Conservation (phyloP, 2,113 vertebrate genomes). For the Pollimyrus isidori region DNA sequence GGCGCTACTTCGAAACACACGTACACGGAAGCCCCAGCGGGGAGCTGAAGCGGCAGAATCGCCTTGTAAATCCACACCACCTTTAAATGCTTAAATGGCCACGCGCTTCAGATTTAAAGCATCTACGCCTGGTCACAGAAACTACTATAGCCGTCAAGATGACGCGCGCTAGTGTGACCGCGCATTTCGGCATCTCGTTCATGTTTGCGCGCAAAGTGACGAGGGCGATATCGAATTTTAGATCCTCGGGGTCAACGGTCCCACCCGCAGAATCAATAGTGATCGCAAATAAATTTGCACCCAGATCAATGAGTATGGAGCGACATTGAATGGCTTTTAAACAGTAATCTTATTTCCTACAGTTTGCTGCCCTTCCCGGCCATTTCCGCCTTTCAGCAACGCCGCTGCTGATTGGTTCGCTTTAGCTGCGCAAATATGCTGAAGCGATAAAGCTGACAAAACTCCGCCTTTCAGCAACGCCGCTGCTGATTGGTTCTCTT, state of each 20-base stretch:
- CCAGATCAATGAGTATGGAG: not conserved
- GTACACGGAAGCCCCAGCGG: not conserved
- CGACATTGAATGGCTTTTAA: not conserved
- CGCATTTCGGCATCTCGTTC: not conserved
- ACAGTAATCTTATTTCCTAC: not conserved
- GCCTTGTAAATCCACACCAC: not conserved
- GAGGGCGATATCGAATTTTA: not conserved
- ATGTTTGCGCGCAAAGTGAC: not conserved
- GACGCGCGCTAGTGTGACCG: not conserved
- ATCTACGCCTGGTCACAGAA: not conserved
- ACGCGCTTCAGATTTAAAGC: not conserved
- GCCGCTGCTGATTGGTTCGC: not conserved
- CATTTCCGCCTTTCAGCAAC: not conserved
- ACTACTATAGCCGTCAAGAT: not conserved
- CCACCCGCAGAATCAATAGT: not conserved
- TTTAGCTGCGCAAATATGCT: too few relatives aligned
- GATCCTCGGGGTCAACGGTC: not conserved
- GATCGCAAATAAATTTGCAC: not conserved
- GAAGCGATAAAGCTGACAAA: too few relatives aligned
- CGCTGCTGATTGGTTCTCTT: too few relatives aligned
- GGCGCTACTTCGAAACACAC: constrained; percentile 5
- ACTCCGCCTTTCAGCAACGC: too few relatives aligned
- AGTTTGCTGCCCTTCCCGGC: not conserved
- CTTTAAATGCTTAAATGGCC: not conserved
- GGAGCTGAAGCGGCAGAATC: constrained; percentile 13